Evolutionary conservation across 2,888 invertebrate genomes (phyloP), one percentile per base, ranked within the genome.

Genomic region (Exocentrus adspersus): DNA sequence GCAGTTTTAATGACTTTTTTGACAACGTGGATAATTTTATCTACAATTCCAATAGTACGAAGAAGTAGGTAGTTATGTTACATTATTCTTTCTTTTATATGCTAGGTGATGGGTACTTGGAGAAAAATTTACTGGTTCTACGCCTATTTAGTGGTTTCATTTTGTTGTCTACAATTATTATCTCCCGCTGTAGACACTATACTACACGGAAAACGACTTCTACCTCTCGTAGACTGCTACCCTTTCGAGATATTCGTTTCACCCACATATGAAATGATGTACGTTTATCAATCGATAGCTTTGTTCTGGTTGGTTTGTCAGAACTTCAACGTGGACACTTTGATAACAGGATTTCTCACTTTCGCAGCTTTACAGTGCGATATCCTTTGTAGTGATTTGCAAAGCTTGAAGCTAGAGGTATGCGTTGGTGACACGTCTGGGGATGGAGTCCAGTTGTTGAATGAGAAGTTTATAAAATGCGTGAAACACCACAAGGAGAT

Each of bases 211-310:
- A 12, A 50, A 1, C 54, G 52, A 10, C 10, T 28, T 6, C 43
- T 68, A 14, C 68, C 68, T 1, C 42, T 68, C 12, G 68, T 68
- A n/a, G 68, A 62, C 30, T 68, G 68, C 45, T 68, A 68, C 21
- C 65, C 62, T 1, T 68, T 68, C 20, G 48, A 62, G 1, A 46
- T 65, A 1, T 65, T 41, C 12, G n/a, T 28, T 9, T 52, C 64
- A 5, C 68, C 68, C 0, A 50, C 58, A 42, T 68, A 65, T 28
- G 53, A 68, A 45, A n/a, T 68, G 6, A 62, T 65, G 59, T 65
- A 57, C n/a, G 6, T 65, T 20, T 68, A 68, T 32, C 68, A 68
- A 45, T 24, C 45, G 10, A 21, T 50, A 14, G 58, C 62, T 0
- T 45, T 65, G 20, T 51, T 60, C 9, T 57, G 45, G 24, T 14